Evolutionary conservation across 1,140 invertebrate genomes (phyloP), one percentile per base, ranked within the genome.

Genomic region (Cydia pomonella): DNA sequence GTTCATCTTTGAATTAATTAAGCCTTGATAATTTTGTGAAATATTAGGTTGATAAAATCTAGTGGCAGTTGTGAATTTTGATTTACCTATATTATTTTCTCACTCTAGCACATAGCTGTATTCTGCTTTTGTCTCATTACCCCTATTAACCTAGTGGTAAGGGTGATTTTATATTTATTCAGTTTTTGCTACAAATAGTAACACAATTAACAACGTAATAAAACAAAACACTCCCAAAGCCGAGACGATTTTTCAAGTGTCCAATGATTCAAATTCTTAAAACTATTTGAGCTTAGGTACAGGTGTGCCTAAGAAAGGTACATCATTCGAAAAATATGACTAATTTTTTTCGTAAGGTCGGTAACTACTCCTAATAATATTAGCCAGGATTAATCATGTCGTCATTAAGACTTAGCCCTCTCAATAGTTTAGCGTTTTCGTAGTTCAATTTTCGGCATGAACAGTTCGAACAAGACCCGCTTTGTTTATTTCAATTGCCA

Each of bases 401-500:
- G 1, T 59, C 21, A 23, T 12, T 23, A 59, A 21, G 21, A 9
- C 10, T 59, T 59, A 59, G 23, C 2, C 3, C 21, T 23, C n/a
- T 12, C 53, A 10, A 23, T 59, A 59, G 53, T 23, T 9, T 59
- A 10, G 18, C 10, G 23, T 38, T 0, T 38, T 38, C 0, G 9
- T 18, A 53, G 50, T 53, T 59, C 0, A 59, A 59, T 59, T 59
- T 59, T 23, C 16, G 10, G 53, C 53, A 59, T 23, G 53, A 59
- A 59, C 23, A 23, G 53, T 59, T 59, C 21, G 2, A 23, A 21
- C 21, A 23, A 21, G 21, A 23, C 16, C n/a, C n/a, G 53, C 16
- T 21, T 59, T 59, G 53, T 59, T 59, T 59, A 59, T 23, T 23
- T 21, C 53, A 69, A 69, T 69, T 21, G 16, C 64, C n/a, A 18